Evolutionary conservation across 2,888 invertebrate genomes (phyloP).

Genomic region (Julus scandinavius): DNA sequence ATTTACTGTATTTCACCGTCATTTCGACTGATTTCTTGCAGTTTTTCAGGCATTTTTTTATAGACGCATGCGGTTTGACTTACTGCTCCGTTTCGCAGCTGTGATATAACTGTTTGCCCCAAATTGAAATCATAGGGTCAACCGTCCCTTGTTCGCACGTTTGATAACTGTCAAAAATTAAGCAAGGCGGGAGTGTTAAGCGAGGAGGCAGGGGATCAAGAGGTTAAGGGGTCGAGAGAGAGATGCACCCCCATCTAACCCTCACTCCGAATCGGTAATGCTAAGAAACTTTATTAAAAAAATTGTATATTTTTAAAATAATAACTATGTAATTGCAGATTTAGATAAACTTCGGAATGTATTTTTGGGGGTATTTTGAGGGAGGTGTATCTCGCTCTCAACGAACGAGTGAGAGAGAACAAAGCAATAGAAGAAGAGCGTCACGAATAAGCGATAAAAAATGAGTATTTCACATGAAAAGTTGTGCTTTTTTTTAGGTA

Average conservation of each 20-base stretch:
- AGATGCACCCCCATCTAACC: not conserved
- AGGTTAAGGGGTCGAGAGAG: not conserved
- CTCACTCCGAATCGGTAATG: too few relatives aligned
- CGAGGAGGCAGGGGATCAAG: not conserved
- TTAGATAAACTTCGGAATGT: too few relatives aligned
- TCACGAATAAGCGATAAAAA: not conserved
- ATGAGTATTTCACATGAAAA: not conserved
- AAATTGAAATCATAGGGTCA: slow-evolving; percentile 98
- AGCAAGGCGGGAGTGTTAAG: slow-evolving; percentile 53
- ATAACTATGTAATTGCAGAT: too few relatives aligned
- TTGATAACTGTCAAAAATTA: slow-evolving; percentile 59
- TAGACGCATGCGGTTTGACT: slow-evolving; percentile 69
- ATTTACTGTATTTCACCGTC: not conserved
- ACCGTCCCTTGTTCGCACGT: slow-evolving; percentile 81
- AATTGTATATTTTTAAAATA: too few relatives aligned
- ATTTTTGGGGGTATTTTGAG: too few relatives aligned
- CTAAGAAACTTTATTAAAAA: too few relatives aligned
- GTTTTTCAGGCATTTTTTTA: not conserved
- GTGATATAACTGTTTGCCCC: slow-evolving; percentile 97
- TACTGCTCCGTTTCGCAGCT: slow-evolving; percentile 98
- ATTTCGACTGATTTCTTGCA: not conserved
- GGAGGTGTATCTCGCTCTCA: too few relatives aligned
- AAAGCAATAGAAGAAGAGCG: not conserved
- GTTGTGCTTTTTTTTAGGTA: not conserved
- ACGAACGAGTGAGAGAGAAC: not conserved